These are phyloP conservation scores for Drosophila anomelani DNA, from an alignment of 2,888 invertebrate species.

Conservation along the genomic window DNA sequence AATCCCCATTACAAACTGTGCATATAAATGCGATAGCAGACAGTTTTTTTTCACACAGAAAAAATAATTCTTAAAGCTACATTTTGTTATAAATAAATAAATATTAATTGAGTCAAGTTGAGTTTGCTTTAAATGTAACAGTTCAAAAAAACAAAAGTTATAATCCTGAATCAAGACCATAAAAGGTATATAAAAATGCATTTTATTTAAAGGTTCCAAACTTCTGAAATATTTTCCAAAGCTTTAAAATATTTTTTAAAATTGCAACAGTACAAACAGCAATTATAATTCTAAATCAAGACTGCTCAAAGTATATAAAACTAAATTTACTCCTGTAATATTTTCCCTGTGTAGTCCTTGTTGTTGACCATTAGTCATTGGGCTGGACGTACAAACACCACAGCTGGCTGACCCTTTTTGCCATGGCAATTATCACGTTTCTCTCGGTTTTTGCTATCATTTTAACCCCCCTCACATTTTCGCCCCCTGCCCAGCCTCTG, in stretches of 20 bases:
- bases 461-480: slow-evolving; percentile 7
- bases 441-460: slow-evolving; percentile 45
- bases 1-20: slow-evolving; percentile 73
- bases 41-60: slow-evolving; percentile 9
- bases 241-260: too few species aligned
- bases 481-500: not conserved
- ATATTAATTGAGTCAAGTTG: not conserved
- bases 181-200: too few species aligned
- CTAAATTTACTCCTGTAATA: not conserved
- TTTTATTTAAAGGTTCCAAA: too few species aligned
- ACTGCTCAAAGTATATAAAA: not conserved
- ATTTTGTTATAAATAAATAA: not conserved
- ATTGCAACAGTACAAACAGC: not conserved
- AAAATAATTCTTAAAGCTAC: not conserved
- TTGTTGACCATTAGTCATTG: slow-evolving; percentile 48
- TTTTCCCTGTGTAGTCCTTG: slow-evolving; percentile 28
- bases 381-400: slow-evolving; percentile 28
- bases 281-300: not conserved
- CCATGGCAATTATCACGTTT: slow-evolving; percentile 74
- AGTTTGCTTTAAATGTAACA: not conserved
- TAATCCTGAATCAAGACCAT: not conserved
- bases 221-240: not conserved
- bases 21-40: slow-evolving; percentile 71
- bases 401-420: slow-evolving; percentile 71
- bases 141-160: not conserved